Evolutionary conservation across 2,113 vertebrate genomes (phyloP).

Genomic region (Capreolus pygargus): DNA sequence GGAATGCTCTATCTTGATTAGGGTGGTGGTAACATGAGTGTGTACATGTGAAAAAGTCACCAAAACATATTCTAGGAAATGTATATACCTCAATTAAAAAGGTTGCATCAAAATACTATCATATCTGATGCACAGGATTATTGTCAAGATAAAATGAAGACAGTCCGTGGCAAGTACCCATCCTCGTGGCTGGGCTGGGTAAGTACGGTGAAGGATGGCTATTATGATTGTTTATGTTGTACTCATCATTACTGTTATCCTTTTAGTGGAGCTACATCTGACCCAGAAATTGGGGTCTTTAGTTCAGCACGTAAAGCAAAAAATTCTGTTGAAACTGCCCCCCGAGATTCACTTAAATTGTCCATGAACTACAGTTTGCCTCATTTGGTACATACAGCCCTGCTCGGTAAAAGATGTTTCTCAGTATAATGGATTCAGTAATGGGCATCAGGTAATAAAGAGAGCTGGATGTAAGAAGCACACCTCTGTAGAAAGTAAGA

Average conservation of each 20-base stretch:
- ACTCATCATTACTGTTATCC: background rate
- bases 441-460: background rate
- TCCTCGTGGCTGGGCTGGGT: background rate
- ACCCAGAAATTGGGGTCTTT: background rate
- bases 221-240: background rate
- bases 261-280: background rate
- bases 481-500: background rate
- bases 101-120: background rate
- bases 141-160: background rate
- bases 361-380: background rate
- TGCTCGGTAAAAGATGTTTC: background rate
- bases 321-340: background rate
- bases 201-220: background rate
- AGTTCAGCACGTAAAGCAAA: background rate
- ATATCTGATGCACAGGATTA: background rate
- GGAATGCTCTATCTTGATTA: background rate
- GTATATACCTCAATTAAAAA: background rate
- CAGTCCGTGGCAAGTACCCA: rapidly evolving
- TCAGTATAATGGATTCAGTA: background rate
- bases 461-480: background rate
- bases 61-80: background rate
- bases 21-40: too few species aligned
- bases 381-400: background rate
- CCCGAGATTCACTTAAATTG: background rate
- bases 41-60: background rate